phyloP scores from a whole-genome alignment of 2,113 vertebrate genomes.

The Chionodraco myersi region DNA sequence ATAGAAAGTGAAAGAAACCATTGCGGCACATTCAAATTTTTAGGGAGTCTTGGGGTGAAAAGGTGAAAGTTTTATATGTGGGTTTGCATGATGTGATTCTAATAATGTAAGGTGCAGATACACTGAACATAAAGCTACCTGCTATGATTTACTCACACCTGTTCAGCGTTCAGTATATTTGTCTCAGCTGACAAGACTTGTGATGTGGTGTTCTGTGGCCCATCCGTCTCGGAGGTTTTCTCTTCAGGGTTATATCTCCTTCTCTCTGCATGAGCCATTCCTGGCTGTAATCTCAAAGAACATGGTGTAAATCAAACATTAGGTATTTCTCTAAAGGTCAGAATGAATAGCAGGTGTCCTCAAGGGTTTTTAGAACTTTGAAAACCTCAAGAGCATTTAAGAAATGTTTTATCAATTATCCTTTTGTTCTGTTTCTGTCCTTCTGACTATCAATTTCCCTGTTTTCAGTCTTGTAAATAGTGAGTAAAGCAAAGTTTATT shows the following conservation, averaged over 20 bases:
- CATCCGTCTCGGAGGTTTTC: constrained; percentile 66
- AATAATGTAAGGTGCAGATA: neutral
- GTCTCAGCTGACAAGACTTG: constrained; percentile 22
- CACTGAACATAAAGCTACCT: constrained; percentile 24
- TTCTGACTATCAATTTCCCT: neutral
- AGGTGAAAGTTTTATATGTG: neutral
- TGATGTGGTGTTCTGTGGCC: constrained; percentile 43
- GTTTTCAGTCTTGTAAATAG: neutral
- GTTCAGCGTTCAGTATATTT: constrained; percentile 22
- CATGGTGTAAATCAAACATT: constrained; percentile 60
- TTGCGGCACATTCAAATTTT: constrained; percentile 2
- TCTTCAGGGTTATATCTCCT: constrained; percentile 66
- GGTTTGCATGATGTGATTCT: neutral
- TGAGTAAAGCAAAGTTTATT: neutral
- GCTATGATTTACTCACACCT: constrained; percentile 44
- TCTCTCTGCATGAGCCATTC: constrained; percentile 47
- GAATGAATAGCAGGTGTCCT: constrained; percentile 51
- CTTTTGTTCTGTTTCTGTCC: neutral
- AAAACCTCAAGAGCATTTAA: neutral
- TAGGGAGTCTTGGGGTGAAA: neutral
- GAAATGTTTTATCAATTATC: neutral
- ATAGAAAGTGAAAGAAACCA: constrained; percentile 28
- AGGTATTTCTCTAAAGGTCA: constrained; percentile 53
- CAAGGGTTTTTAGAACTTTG: neutral
- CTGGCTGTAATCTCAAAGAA: constrained; percentile 63